Base-by-base conservation (phyloP, 2,888 invertebrate species). In the Adineta ricciae region DNA sequence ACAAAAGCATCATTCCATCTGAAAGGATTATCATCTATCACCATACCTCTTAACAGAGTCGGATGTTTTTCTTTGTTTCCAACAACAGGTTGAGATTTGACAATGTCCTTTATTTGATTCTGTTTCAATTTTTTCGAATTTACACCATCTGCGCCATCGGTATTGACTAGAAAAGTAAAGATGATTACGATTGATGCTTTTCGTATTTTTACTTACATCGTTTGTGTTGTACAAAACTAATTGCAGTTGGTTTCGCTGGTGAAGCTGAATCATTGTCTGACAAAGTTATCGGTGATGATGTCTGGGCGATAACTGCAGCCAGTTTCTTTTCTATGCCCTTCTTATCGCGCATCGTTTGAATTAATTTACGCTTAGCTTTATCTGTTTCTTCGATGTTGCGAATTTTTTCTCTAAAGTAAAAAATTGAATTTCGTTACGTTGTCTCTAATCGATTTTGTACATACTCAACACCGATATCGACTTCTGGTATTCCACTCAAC, bases 321-420 rank as follows among this genome's bases (percentile, higher is more conserved):
- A 78, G 38, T 41, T 78, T 78, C 14, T 78, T 41, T 78, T 41
- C 64, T 11, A 16, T 32, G 32, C 64, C 78, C 41, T 78, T 78
- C n/a, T 78, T 78, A 21, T 78, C 78, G 0, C 78, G n/a, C 41
- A 78, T 24, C 3, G 78, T 41, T 78, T 78, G 78, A 41, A 78
- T 41, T 46, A 64, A 8, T 50, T 46, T 41, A 36, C 96, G 93
- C 91, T 98, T 99, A 0, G 98, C 97, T 89, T 96, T 97, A 91
- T 99, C 99, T 0, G 99, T 99, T 0, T 97, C 96, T 92, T 99
- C 97, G 88, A 99, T 99, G 90, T 99, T 99, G 89, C 94, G 94
- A 87, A 99, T 99, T 92, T 99, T 97, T 0, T 96, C 96, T 89
- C 78, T 78, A n/a, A 46, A 38, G 38, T 93, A 93, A 88, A 83